phyloP scores from a whole-genome alignment of 2,888 invertebrate species.

The Dryocosmus kuriphilus region DNA sequence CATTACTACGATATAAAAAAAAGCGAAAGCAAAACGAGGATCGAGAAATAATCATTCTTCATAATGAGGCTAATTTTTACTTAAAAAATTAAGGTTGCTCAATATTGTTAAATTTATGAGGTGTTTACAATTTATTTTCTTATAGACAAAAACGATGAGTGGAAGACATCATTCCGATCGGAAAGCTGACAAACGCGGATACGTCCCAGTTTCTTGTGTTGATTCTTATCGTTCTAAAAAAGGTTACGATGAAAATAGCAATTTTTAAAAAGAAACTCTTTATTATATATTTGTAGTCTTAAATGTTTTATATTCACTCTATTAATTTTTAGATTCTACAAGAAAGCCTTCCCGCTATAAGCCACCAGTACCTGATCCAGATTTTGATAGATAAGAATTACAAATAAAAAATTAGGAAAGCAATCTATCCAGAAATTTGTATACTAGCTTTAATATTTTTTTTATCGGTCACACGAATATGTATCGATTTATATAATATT shows the following conservation, averaged over 20 bases:
- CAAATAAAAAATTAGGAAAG: constrained; percentile 19
- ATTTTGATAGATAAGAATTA: constrained; percentile 64
- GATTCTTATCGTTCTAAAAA: constrained; percentile 66
- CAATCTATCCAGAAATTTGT: constrained; percentile 40
- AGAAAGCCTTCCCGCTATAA: constrained; percentile 56
- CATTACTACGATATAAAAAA: constrained; percentile 50
- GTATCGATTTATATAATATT: constrained; percentile 40
- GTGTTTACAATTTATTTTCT: constrained; percentile 31
- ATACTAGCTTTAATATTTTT: constrained; percentile 38
- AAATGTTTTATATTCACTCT: not conserved
- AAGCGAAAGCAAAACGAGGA: constrained; percentile 42
- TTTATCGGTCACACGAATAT: constrained; percentile 22
- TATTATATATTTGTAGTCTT: not conserved
- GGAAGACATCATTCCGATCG: constrained; percentile 54
- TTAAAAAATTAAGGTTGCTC: not conserved
- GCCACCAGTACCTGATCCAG: constrained; percentile 66
- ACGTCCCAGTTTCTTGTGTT: constrained; percentile 60
- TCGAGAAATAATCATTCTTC: constrained; percentile 31
- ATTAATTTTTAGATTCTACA: constrained; percentile 54
- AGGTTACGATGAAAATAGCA: constrained; percentile 54
- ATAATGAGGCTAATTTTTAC: not conserved
- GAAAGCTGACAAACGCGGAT: constrained; percentile 59
- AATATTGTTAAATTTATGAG: not conserved
- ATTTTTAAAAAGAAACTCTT: not conserved
- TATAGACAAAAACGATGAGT: constrained; percentile 50